Percentiles rank a stretch among this genome's conserved stretches.
Conservation (phyloP, 2,888 invertebrate genomes). For the Aelia acuminata region DNA sequence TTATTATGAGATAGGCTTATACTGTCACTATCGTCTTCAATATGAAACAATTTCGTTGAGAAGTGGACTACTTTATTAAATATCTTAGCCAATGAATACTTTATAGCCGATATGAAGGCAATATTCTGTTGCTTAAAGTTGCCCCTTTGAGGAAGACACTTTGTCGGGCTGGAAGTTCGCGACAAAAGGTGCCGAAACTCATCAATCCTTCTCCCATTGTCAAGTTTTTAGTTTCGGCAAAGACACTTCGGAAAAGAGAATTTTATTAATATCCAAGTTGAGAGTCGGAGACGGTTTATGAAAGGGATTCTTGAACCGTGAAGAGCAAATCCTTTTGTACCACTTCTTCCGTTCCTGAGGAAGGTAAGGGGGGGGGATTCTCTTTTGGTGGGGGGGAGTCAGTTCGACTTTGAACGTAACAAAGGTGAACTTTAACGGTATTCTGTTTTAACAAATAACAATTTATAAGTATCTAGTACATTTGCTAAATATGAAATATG, state of each 20-base stretch:
- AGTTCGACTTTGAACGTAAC: conserved; percentile 27
- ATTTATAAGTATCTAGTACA: neutral
- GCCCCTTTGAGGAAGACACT: neutral
- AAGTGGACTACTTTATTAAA: neutral
- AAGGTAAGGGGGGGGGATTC: neutral
- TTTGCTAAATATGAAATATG: neutral
- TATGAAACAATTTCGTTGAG: too few relatives aligned
- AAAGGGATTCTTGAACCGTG: conserved; percentile 29
- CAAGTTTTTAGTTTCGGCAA: conserved; percentile 34
- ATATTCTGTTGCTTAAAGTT: conserved; percentile 23
- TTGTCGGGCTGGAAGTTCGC: neutral
- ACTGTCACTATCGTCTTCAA: too few relatives aligned
- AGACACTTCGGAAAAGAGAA: conserved; percentile 33
- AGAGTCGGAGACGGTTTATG: neutral
- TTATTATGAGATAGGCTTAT: too few relatives aligned
- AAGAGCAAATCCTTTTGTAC: conserved; percentile 23
- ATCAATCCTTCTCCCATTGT: conserved; percentile 21
- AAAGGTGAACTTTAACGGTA: neutral
- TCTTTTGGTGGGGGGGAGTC: neutral
- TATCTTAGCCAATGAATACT: neutral
- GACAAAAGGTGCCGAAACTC: conserved; percentile 39
- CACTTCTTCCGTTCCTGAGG: neutral
- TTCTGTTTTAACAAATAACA: conserved; percentile 10
- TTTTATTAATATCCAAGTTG: conserved; percentile 41
- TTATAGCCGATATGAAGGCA: conserved; percentile 10